Conservation (phyloP, 2,888 invertebrate species). For the Drosophila monieri region DNA sequence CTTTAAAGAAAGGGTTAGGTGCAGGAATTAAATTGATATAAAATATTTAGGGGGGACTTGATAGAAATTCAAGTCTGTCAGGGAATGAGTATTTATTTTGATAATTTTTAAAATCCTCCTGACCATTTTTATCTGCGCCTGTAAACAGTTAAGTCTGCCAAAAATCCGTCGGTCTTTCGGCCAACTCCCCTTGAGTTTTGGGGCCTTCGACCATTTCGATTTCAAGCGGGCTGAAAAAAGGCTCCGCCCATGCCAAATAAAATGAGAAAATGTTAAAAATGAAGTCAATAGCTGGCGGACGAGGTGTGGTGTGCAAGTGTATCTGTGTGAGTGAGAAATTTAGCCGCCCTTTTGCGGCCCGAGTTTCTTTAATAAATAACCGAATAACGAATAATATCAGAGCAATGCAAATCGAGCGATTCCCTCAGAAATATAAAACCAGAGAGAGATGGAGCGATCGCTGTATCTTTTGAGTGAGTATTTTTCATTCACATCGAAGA, state of each 20-base stretch:
- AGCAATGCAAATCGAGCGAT: slow-evolving; percentile 69
- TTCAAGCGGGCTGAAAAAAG: slow-evolving; percentile 24
- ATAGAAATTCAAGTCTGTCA: too few species aligned
- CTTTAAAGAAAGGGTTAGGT: slow-evolving; percentile 28
- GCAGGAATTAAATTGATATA: not conserved
- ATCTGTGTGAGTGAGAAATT: slow-evolving; percentile 26
- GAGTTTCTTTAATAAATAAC: slow-evolving; percentile 62
- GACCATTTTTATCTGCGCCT: not conserved
- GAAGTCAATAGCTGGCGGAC: slow-evolving; percentile 61
- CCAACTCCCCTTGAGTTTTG: slow-evolving; percentile 9
- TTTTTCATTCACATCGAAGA: slow-evolving; percentile 17
- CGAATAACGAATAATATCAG: slow-evolving; percentile 79
- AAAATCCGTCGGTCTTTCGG: slow-evolving; percentile 16
- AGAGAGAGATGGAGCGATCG: slow-evolving; percentile 9
- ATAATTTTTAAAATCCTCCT: not conserved
- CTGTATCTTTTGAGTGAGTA: slow-evolving; percentile 12
- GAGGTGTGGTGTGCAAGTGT: slow-evolving; percentile 12
- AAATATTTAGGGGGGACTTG: not conserved
- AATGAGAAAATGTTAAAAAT: slow-evolving; percentile 73
- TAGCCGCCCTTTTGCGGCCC: slow-evolving; percentile 56
- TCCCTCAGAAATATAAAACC: slow-evolving; percentile 17
- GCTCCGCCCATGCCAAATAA: slow-evolving; percentile 70
- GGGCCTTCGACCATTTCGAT: slow-evolving; percentile 51
- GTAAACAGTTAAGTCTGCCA: not conserved
- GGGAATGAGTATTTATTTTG: not conserved